Percentiles rank a stretch among this genome's conserved stretches.
phyloP scores from a whole-genome alignment of 2,888 invertebrate species.

The Onchidella celtica region DNA sequence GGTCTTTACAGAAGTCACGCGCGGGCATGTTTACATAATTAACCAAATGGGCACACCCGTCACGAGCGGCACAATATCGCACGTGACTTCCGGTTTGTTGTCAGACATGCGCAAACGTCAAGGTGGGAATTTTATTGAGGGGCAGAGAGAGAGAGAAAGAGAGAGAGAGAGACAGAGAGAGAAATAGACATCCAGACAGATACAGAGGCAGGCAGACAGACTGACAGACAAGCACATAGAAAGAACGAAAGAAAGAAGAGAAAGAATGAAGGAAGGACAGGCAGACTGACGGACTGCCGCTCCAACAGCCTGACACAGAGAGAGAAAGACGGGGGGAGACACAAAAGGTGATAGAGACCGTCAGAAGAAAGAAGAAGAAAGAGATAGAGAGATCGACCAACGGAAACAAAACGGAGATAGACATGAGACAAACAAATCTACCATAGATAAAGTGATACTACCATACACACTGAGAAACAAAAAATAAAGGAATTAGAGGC shows the following conservation, averaged over 20 bases:
- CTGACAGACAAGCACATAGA: background rate
- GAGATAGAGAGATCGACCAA: background rate
- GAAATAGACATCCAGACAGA: background rate
- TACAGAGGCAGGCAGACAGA: background rate
- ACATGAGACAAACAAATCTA: no score
- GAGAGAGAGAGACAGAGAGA: slow-evolving; percentile 3
- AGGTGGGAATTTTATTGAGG: background rate
- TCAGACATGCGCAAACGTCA: no score
- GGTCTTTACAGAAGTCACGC: no score
- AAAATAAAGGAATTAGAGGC: no score
- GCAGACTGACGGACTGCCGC: no score
- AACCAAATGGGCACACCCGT: no score
- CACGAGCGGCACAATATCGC: no score
- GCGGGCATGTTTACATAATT: no score
- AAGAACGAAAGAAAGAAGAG: background rate
- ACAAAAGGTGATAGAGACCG: background rate
- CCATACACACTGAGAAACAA: no score
- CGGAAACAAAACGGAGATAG: background rate
- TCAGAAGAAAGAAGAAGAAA: background rate
- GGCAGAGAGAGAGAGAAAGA: slow-evolving; percentile 13
- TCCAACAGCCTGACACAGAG: no score
- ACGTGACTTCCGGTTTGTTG: no score
- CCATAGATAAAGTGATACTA: no score
- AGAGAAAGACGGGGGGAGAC: background rate
- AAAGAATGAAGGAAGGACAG: background rate